These are phyloP conservation scores for Platysternon megacephalum DNA, from an alignment of 2,113 vertebrate species.

Conservation along the genomic window DNA sequence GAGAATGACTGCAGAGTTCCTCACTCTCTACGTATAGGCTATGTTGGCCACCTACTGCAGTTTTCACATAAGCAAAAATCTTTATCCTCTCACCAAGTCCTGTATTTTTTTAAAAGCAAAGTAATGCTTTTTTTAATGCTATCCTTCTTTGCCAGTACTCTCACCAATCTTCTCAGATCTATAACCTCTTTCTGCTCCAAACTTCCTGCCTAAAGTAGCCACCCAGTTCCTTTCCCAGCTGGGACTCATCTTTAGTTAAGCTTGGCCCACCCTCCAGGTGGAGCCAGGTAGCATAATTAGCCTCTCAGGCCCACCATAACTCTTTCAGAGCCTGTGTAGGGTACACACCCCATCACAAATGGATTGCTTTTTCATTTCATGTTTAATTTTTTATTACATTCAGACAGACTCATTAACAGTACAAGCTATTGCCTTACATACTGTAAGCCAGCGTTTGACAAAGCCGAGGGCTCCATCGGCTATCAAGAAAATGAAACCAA, in stretches of 20 bases:
- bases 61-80: background rate
- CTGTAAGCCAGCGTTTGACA: background rate
- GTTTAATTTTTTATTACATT: rapidly evolving
- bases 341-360: background rate
- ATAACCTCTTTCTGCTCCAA: background rate
- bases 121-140: background rate
- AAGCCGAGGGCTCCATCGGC: rapidly evolving
- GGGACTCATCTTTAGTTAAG: background rate
- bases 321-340: background rate
- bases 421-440: background rate
- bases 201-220: background rate
- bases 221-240: background rate
- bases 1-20: background rate
- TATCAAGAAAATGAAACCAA: background rate
- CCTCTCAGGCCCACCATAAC: background rate
- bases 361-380: rapidly evolving
- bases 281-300: background rate
- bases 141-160: background rate
- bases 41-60: background rate
- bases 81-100: background rate
- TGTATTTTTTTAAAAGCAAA: background rate
- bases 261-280: background rate
- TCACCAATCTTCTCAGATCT: background rate
- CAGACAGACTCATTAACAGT: background rate
- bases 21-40: background rate